Conservation (phyloP, 35 echinoderm and acorn worm genomes). For the Ophioderma brevispina region DNA sequence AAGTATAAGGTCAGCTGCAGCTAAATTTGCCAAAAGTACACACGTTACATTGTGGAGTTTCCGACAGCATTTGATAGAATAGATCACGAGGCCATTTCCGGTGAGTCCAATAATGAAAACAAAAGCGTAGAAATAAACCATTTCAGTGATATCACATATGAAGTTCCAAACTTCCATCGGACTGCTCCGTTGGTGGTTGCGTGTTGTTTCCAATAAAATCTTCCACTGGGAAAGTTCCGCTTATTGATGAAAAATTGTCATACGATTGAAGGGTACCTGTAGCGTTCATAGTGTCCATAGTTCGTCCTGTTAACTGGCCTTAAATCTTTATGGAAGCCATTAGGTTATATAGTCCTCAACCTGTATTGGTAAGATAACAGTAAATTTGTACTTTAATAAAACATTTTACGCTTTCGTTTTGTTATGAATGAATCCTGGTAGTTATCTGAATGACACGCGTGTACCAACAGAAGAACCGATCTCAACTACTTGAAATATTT, state of each 20-base stretch:
- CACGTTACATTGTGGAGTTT: constrained; percentile 83
- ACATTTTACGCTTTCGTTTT: too few species aligned
- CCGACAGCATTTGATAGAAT: constrained; percentile 60
- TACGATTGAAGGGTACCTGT: too few species aligned
- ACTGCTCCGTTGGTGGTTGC: neutral
- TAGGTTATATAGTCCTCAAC: too few species aligned
- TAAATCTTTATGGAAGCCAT: neutral
- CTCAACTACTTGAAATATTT: too few species aligned
- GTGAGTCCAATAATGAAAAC: constrained; percentile 73
- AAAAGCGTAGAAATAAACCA: constrained; percentile 36
- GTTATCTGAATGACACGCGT: too few species aligned
- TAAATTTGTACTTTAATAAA: too few species aligned
- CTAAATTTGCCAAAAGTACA: constrained; percentile 74
- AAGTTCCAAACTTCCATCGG: neutral
- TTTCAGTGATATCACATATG: constrained; percentile 24
- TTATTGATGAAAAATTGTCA: too few species aligned
- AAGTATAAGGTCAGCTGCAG: constrained; percentile 70
- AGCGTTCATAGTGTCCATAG: neutral
- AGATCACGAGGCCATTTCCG: constrained; percentile 77
- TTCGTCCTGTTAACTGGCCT: neutral
- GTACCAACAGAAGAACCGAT: too few species aligned
- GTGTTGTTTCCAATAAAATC: neutral
- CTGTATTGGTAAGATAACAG: too few species aligned
- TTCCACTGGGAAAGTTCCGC: too few species aligned
- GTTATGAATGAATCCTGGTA: too few species aligned